Percentiles rank a stretch among this genome's conserved stretches.
phyloP scores from a whole-genome alignment of 2,113 vertebrate genomes.

The Argyrosomus japonicus region DNA sequence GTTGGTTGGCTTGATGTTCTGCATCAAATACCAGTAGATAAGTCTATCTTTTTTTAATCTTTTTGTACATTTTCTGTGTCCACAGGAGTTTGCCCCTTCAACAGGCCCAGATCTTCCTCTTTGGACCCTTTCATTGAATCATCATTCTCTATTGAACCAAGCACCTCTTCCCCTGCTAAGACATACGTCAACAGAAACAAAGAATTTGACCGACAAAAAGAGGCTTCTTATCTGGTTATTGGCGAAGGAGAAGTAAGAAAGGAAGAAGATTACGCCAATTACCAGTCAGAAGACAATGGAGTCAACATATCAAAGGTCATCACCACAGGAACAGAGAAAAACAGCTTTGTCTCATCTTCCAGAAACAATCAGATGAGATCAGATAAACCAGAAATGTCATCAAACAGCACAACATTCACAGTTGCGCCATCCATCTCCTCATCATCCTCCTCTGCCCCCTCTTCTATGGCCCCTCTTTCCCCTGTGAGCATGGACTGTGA shows the following conservation, averaged over 20 bases:
- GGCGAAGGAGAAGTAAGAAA: conserved; percentile 57
- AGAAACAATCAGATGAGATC: conserved; percentile 39
- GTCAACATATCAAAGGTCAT: conserved; percentile 51
- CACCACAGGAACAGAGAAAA: conserved; percentile 34
- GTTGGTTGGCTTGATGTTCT: conserved; percentile 66
- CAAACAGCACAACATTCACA: conserved; percentile 66
- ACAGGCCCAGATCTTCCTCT: conserved; percentile 79
- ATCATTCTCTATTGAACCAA: conserved; percentile 55
- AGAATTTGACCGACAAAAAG: conserved; percentile 54
- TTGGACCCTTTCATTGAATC: conserved; percentile 78
- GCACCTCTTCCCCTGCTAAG: conserved; percentile 47
- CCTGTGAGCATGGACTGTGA: conserved; percentile 57
- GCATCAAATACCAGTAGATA: not conserved
- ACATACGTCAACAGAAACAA: conserved; percentile 43
- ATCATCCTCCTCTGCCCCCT: conserved; percentile 63
- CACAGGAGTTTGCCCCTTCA: conserved; percentile 72
- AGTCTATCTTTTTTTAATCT: conserved; percentile 16
- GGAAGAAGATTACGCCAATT: conserved; percentile 70
- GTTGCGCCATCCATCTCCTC: conserved; percentile 67
- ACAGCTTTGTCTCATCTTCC: conserved; percentile 3
- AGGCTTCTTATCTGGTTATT: conserved; percentile 78
- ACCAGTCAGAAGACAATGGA: conserved; percentile 49
- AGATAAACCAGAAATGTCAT: conserved; percentile 71
- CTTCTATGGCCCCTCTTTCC: conserved; percentile 63
- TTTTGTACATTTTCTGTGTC: conserved; percentile 55